These are phyloP conservation scores for Aproaerema taeniolella DNA, from an alignment of 2,888 invertebrate species.

Conservation along the genomic window DNA sequence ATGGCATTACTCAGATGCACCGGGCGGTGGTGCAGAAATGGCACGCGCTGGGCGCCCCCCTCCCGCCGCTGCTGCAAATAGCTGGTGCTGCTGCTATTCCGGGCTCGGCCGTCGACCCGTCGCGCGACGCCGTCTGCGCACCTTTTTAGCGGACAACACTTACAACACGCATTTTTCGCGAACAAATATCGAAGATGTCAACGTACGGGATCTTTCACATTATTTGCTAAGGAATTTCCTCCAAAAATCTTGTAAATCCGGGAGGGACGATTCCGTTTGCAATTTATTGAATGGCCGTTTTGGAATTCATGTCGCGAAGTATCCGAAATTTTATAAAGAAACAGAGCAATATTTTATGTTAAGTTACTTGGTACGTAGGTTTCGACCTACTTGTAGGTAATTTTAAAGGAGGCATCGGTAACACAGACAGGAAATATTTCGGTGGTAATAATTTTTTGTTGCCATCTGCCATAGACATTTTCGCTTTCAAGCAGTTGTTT, in stretches of 20 bases:
- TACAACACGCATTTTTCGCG: conserved; percentile 68
- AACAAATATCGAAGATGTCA: conserved; percentile 62
- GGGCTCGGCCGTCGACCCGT: conserved; percentile 75
- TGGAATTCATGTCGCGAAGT: no score
- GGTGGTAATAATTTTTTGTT: no score
- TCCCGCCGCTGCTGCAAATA: conserved; percentile 68
- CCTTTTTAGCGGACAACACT: conserved; percentile 71
- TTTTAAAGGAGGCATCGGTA: no score
- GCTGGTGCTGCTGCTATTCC: conserved; percentile 73
- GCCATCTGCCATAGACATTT: no score
- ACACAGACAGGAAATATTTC: no score
- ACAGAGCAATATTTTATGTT: no score
- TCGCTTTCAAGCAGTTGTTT: no score
- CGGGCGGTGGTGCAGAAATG: conserved; percentile 74
- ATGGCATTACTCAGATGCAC: conserved; percentile 77
- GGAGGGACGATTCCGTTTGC: neutral
- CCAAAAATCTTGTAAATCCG: conserved; percentile 3
- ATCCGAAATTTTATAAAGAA: no score
- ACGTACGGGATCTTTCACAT: conserved; percentile 36
- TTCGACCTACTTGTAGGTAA: no score
- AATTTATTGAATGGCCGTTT: no score
- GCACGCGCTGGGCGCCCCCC: conserved; percentile 61
- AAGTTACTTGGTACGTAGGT: no score
- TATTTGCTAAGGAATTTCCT: neutral
- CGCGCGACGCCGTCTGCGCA: conserved; percentile 76